Evolutionary conservation across 2,797 vertebrate species (phyloP).

Genomic region (Falco rusticolus): DNA sequence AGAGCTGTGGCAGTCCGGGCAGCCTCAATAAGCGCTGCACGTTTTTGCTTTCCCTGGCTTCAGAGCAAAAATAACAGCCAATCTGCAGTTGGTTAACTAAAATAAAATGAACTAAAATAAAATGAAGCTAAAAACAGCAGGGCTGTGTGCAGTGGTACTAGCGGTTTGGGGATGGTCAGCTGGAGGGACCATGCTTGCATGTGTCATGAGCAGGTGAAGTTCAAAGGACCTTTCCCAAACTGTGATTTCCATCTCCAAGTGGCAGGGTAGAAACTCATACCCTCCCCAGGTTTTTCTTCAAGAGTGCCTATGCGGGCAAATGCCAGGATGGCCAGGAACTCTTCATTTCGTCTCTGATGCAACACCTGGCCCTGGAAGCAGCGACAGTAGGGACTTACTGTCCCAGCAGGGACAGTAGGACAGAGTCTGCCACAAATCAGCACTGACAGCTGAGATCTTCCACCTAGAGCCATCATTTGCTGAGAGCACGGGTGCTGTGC

Average conservation of each 20-base stretch:
- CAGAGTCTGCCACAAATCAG: not conserved
- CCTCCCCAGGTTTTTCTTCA: not conserved
- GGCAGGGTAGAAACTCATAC: not conserved
- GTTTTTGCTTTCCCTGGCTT: not conserved
- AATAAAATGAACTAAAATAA: not conserved
- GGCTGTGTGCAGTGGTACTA: not conserved
- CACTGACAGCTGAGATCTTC: not conserved
- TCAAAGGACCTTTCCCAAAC: not conserved
- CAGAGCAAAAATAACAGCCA: not conserved
- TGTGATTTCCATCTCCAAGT: not conserved
- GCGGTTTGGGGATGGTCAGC: not conserved
- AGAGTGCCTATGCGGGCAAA: not conserved
- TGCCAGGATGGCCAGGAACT: not conserved
- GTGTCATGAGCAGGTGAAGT: not conserved
- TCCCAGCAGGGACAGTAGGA: too few species aligned
- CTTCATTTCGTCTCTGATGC: not conserved
- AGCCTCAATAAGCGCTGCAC: not conserved
- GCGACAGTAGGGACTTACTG: fast-evolving
- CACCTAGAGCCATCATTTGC: not conserved
- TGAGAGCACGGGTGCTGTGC: not conserved
- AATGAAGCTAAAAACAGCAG: not conserved
- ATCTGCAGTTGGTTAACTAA: not conserved
- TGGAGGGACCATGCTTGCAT: fast-evolving
- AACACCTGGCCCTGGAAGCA: not conserved
- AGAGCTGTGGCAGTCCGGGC: fast-evolving